Conservation (phyloP, 2,797 vertebrate species). For the Pangasius macronema region DNA sequence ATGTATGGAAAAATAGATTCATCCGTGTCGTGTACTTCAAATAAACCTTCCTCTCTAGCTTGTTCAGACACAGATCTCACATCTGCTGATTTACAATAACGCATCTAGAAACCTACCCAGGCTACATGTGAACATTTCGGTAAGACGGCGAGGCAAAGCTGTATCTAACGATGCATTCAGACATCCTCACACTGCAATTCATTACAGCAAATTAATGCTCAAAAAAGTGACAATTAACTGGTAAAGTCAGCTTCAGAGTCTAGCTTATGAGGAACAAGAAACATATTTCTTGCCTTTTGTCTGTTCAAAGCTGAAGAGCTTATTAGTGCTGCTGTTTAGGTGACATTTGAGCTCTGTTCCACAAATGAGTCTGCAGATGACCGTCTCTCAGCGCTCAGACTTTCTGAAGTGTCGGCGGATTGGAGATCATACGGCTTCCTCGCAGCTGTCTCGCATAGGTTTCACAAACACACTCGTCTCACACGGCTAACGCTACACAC, state of each 20-base stretch:
- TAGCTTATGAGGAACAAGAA: background rate
- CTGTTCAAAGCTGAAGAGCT: slow-evolving; percentile 26
- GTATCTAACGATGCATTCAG: background rate
- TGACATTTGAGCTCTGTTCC: slow-evolving; percentile 22
- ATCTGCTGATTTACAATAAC: background rate
- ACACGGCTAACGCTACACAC: background rate
- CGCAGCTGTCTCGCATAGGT: slow-evolving; percentile 18
- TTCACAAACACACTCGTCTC: background rate
- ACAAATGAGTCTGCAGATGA: slow-evolving; percentile 16
- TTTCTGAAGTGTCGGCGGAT: slow-evolving; percentile 2
- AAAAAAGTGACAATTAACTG: slow-evolving; percentile 13
- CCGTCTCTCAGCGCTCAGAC: slow-evolving; percentile 6
- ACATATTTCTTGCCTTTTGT: background rate
- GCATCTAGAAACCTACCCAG: background rate
- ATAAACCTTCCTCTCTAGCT: background rate
- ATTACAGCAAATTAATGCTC: background rate
- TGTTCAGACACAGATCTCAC: background rate
- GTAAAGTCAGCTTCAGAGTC: background rate
- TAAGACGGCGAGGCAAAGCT: background rate
- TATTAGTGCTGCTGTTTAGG: slow-evolving; percentile 25
- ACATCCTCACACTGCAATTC: background rate
- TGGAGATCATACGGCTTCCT: background rate
- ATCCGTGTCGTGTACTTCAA: background rate
- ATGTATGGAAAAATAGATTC: background rate
- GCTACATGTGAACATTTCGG: background rate